Evolutionary conservation across 2,113 vertebrate species (phyloP).

Genomic region (Ptyas mucosa): DNA sequence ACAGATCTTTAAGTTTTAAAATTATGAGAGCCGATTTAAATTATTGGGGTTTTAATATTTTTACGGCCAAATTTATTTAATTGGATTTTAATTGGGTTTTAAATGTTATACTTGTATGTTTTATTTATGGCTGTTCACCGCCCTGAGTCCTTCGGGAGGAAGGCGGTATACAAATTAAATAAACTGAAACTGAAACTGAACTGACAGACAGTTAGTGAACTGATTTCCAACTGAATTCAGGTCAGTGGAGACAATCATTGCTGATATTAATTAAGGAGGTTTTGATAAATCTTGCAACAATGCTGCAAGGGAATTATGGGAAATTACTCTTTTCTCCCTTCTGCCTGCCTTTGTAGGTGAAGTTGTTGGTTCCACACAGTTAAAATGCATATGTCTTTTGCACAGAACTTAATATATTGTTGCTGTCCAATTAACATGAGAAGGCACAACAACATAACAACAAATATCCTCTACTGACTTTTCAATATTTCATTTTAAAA

Average conservation of each 20-base stretch:
- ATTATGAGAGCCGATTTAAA: too few species aligned
- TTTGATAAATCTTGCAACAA: background rate
- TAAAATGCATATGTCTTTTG: background rate
- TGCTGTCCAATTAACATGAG: background rate
- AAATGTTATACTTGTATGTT: too few species aligned
- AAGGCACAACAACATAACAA: background rate
- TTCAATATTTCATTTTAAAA: background rate
- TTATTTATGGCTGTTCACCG: too few species aligned
- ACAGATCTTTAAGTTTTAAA: too few species aligned
- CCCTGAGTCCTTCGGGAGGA: too few species aligned
- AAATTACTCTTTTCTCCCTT: background rate
- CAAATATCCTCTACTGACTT: background rate
- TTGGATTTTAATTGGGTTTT: too few species aligned
- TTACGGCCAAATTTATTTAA: too few species aligned
- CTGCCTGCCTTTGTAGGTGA: background rate
- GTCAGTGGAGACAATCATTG: background rate
- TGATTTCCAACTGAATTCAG: background rate
- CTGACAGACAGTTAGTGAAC: background rate
- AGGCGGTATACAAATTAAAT: too few species aligned
- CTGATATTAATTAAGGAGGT: background rate
- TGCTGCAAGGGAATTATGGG: background rate
- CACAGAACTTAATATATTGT: background rate
- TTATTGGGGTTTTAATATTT: too few species aligned
- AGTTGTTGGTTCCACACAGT: background rate
- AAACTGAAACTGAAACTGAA: too few species aligned